Conservation (phyloP, 2,888 invertebrate species). For the Lithophane socia region DNA sequence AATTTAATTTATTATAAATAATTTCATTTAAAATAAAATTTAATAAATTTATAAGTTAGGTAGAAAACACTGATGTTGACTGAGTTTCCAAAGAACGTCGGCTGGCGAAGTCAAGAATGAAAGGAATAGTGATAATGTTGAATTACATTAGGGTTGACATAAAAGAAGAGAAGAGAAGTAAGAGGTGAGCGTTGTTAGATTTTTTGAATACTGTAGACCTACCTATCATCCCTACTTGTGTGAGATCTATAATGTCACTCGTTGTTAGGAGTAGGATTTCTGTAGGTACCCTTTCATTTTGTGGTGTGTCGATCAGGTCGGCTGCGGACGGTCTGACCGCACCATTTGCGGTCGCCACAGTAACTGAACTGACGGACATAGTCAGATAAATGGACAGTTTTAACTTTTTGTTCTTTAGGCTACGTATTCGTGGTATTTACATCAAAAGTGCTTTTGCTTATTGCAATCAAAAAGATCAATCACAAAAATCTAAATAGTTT, state of each 20-base stretch:
- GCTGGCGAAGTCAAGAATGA: not conserved
- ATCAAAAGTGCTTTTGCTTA: not conserved
- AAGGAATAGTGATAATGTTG: not conserved
- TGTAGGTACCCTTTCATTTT: not conserved
- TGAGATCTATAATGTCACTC: not conserved
- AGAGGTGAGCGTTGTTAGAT: not conserved
- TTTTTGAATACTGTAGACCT: too few relatives aligned
- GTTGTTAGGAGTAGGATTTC: not conserved
- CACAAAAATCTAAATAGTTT: not conserved
- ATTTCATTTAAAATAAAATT: too few relatives aligned
- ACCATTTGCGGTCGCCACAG: slow-evolving; percentile 53
- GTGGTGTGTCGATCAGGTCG: slow-evolving; percentile 11
- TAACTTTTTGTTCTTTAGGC: slow-evolving; percentile 16
- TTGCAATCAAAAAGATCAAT: not conserved
- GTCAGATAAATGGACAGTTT: slow-evolving; percentile 32
- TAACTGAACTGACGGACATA: slow-evolving; percentile 49
- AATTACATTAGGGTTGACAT: not conserved
- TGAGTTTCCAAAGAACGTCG: too few relatives aligned
- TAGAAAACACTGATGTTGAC: not conserved
- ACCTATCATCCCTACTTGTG: too few relatives aligned
- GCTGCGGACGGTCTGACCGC: slow-evolving; percentile 27
- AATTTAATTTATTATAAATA: too few relatives aligned
- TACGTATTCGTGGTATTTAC: not conserved
- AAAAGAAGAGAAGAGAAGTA: not conserved
- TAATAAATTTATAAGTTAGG: not conserved